A percentile compares a stretch with the other conserved stretches of the same genome.
phyloP scores from a whole-genome alignment of 2,888 invertebrate genomes.

The Diploptera punctata region DNA sequence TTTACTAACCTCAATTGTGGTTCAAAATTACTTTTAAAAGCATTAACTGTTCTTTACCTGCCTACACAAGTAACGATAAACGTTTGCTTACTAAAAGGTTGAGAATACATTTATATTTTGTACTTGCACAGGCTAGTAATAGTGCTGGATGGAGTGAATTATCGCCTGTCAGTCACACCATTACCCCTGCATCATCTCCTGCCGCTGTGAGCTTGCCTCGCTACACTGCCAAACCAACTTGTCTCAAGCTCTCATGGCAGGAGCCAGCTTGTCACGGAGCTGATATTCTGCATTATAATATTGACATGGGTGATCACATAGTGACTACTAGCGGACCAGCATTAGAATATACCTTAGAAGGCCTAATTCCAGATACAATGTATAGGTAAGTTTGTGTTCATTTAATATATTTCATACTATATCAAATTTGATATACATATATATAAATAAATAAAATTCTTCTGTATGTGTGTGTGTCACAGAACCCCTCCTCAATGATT shows the following conservation, averaged over 20 bases:
- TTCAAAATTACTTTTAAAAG: too few relatives aligned
- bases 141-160: constrained; percentile 79
- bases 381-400: constrained; percentile 70
- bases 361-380: constrained; percentile 76
- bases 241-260: constrained; percentile 75
- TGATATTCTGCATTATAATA: constrained; percentile 75
- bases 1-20: too few relatives aligned
- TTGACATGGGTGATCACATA: constrained; percentile 68
- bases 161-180: constrained; percentile 69
- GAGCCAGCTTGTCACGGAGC: constrained; percentile 78
- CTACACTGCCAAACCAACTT: constrained; percentile 71
- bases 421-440: too few relatives aligned
- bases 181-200: constrained; percentile 84
- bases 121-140: constrained; percentile 70
- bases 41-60: too few relatives aligned
- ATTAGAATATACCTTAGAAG: constrained; percentile 69
- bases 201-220: constrained; percentile 62
- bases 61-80: too few relatives aligned
- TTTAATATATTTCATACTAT: too few relatives aligned
- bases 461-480: too few relatives aligned
- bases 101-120: too few relatives aligned
- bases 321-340: constrained; percentile 63
- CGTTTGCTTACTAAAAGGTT: too few relatives aligned
- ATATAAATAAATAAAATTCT: too few relatives aligned
- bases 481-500: too few relatives aligned